A percentile compares a stretch with the other conserved stretches of the same genome.
Conservation (phyloP, 2,888 invertebrate species). For the Polydrusus cervinus region DNA sequence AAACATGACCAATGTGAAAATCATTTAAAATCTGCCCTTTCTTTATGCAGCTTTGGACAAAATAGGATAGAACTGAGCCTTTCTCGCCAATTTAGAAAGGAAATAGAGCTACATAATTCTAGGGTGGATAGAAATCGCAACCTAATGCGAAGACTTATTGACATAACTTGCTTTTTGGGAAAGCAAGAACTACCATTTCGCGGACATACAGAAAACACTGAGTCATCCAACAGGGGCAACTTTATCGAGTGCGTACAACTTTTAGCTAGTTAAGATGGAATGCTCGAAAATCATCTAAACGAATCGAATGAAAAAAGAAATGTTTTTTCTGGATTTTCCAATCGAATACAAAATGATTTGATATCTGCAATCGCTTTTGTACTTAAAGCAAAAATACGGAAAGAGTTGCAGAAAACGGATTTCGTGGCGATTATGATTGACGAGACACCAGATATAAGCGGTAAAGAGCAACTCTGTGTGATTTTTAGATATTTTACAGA, state of each 20-base stretch:
- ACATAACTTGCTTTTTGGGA: constrained; percentile 30
- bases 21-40: constrained; percentile 29
- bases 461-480: constrained; percentile 36
- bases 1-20: constrained; percentile 38
- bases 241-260: constrained; percentile 35
- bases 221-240: neutral
- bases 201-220: neutral
- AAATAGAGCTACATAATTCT: constrained; percentile 38
- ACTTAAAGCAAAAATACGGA: constrained; percentile 25
- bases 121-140: constrained; percentile 44
- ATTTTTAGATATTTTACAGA: constrained; percentile 46
- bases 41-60: constrained; percentile 41
- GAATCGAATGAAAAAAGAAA: constrained; percentile 19
- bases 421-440: constrained; percentile 35
- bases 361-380: constrained; percentile 28
- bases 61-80: constrained; percentile 28
- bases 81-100: constrained; percentile 29
- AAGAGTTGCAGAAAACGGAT: constrained; percentile 31
- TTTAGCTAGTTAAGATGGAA: constrained; percentile 34
- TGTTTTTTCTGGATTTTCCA: constrained; percentile 31
- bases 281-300: constrained; percentile 31
- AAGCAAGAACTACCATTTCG: constrained; percentile 19
- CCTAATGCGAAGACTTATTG: constrained; percentile 32
- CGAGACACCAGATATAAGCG: constrained; percentile 33
- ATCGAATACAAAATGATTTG: constrained; percentile 38